These are phyloP conservation scores for Diceros bicornis DNA, from an alignment of 2,797 vertebrate genomes.

Conservation along the genomic window DNA sequence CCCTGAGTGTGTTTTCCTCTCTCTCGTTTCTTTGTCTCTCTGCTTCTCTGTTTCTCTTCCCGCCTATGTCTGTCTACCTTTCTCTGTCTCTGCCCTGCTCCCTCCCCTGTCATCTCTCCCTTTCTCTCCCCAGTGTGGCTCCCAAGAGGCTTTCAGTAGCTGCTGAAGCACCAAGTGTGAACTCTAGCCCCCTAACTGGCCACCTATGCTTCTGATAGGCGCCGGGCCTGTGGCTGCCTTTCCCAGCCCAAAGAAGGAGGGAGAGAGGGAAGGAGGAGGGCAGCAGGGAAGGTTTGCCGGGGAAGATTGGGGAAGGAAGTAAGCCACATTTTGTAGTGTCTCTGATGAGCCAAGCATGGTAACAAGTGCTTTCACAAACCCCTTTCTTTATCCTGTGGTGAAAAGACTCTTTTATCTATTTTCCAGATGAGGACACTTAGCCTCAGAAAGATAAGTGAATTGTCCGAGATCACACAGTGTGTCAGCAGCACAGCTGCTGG, in stretches of 20 bases:
- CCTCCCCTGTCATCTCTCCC: background rate
- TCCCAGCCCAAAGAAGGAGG: background rate
- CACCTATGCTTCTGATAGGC: background rate
- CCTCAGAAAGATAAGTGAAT: slow-evolving; percentile 29
- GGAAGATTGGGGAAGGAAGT: background rate
- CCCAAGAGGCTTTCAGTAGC: background rate
- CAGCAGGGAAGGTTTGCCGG: background rate
- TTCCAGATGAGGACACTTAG: background rate
- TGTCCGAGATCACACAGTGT: background rate
- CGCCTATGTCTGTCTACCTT: background rate
- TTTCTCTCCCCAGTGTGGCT: background rate
- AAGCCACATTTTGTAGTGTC: background rate
- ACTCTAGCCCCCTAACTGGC: background rate
- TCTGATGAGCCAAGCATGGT: background rate
- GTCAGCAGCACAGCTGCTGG: background rate
- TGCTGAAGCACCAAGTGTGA: slow-evolving; percentile 3
- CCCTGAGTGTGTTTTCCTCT: background rate
- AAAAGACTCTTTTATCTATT: slow-evolving; percentile 5
- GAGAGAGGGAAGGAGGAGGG: background rate
- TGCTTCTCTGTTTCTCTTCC: background rate
- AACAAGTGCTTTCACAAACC: background rate
- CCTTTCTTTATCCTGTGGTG: background rate
- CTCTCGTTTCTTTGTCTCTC: background rate
- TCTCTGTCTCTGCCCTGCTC: background rate
- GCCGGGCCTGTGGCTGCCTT: background rate